Base-by-base conservation (phyloP, 2,113 vertebrate genomes). In the Alces alces region DNA sequence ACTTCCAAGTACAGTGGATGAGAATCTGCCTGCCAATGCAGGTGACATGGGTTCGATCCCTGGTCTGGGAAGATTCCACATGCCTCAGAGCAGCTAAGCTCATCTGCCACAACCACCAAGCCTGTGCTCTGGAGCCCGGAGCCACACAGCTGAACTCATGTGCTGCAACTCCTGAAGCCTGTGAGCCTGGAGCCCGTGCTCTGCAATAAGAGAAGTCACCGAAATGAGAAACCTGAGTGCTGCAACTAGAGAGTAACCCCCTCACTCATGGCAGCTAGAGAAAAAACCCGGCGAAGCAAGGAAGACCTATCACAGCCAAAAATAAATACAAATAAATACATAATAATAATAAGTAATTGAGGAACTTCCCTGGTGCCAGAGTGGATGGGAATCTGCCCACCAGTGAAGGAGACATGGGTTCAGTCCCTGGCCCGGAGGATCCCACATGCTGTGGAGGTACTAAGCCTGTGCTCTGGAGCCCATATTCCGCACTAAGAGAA, bases 51-150 rank as follows among this genome's bases (percentile, higher is more conserved):
- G 36, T 73, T 73, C 0, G 0, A 25, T 73, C 66, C 36, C 66
- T 13, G 36, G 66, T 73, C 66, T 39, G 21, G 19, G 36, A 39
- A 73, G 66, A 73, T 73, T 73, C 11, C 11, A 39, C 66, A 7
- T 6, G 36, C 36, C 21, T 39, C 66, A 73, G 36, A 73, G 66
- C 66, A 25, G 1, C n/a, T 39, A 73, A 73, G 66, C 21, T 25
- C 21, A 0, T 39, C 5, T 0, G 1, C 19, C 36, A 39, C 36
- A 39, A 25, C 21, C 21, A 39, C 21, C 0, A 0, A 39, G 66
- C 36, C 11, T 39, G 21, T 39, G 36, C 36, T 39, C 36, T 39
- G 12, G 66, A 39, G 36, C 21, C 66, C 6, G 5, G 36, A 39
- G 66, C 12, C 11, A 6, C 36, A 39, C 21, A 39, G 12, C 66